phyloP scores from a whole-genome alignment of 2,888 invertebrate genomes.

The Falcaria lacertinaria region DNA sequence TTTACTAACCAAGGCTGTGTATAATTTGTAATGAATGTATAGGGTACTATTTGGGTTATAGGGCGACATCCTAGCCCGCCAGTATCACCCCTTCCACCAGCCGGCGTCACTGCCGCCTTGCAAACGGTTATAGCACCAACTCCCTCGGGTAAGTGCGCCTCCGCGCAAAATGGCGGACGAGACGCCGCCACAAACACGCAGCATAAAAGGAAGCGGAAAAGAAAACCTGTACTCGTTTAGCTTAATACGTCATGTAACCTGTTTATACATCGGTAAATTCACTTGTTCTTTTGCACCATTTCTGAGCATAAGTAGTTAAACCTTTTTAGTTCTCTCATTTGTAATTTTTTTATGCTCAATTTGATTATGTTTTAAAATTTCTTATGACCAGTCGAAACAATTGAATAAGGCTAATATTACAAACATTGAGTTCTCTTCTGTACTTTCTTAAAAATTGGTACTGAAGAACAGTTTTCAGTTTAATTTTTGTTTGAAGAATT shows the following conservation, averaged over 20 bases:
- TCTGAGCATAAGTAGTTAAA: conserved; percentile 7
- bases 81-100: conserved; percentile 73
- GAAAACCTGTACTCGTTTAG: conserved; percentile 68
- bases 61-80: conserved; percentile 72
- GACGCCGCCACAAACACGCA: conserved; percentile 33
- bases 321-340: conserved; percentile 9
- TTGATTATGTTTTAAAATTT: conserved; percentile 25
- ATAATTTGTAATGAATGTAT: conserved; percentile 59
- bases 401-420: conserved; percentile 4
- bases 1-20: conserved; percentile 22
- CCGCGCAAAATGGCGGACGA: conserved; percentile 24
- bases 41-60: conserved; percentile 70
- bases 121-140: conserved; percentile 74
- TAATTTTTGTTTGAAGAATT: conserved; percentile 15
- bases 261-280: conserved; percentile 20
- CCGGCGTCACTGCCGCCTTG: conserved; percentile 59
- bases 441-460: too few species aligned
- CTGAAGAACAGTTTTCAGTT: too few species aligned
- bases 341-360: conserved; percentile 51
- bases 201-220: conserved; percentile 58
- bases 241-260: conserved; percentile 19
- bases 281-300: conserved; percentile 8
- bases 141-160: conserved; percentile 23
- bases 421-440: too few species aligned
- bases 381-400: conserved; percentile 37